These are phyloP conservation scores for Drosophila pseudoananassae DNA, from an alignment of 1,140 invertebrate genomes.

Conservation along the genomic window DNA sequence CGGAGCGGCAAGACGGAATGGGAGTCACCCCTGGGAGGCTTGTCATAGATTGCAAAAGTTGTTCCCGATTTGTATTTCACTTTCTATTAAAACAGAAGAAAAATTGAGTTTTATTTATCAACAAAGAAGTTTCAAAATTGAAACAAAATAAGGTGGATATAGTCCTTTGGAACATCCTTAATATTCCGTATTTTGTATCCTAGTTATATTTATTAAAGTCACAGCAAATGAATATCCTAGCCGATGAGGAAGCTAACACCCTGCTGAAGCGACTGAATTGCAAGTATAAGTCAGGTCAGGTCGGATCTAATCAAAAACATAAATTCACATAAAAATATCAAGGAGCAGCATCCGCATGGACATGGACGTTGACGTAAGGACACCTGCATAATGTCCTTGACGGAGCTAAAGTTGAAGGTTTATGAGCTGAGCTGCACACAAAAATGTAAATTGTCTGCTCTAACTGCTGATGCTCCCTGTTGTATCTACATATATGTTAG, in stretches of 20 bases:
- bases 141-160: too few relatives aligned
- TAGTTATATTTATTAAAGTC: constrained; percentile 71
- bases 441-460: constrained; percentile 73
- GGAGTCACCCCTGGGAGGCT: constrained; percentile 27
- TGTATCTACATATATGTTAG: constrained; percentile 39
- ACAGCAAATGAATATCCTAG: constrained; percentile 59
- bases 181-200: constrained; percentile 26
- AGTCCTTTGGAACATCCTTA: constrained; percentile 6
- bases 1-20: neutral
- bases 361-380: constrained; percentile 40
- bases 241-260: constrained; percentile 8
- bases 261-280: constrained; percentile 47
- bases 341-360: constrained; percentile 35
- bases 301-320: constrained; percentile 79
- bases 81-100: neutral
- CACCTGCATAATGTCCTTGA: constrained; percentile 72
- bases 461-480: constrained; percentile 42
- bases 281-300: constrained; percentile 69
- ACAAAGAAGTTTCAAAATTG: too few relatives aligned
- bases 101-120: too few relatives aligned
- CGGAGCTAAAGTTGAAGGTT: constrained; percentile 73
- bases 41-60: constrained; percentile 39
- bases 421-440: constrained; percentile 76
- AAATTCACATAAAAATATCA: constrained; percentile 80
- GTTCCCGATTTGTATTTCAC: constrained; percentile 34